Evolutionary conservation across 2,113 vertebrate species (phyloP).

Genomic region (Callorhinus ursinus): DNA sequence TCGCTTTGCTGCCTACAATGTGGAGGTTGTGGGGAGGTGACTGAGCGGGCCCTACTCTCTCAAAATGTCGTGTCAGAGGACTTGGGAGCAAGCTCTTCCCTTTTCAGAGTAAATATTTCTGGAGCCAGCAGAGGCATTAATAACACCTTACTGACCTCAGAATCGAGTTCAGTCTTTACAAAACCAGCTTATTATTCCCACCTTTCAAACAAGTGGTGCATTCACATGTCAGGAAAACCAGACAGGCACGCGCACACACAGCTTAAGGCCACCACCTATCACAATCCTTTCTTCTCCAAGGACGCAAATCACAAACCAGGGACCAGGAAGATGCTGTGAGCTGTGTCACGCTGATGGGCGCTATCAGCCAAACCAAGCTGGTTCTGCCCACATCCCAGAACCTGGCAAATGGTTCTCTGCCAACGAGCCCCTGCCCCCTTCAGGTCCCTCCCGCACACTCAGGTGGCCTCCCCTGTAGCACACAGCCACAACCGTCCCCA

Average conservation of each 20-base stretch:
- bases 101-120: not conserved
- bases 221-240: not conserved
- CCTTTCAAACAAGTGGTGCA: not conserved
- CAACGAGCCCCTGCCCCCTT: not conserved
- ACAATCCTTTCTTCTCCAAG: not conserved
- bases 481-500: not conserved
- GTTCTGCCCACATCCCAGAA: not conserved
- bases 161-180: constrained; percentile 27
- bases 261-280: not conserved
- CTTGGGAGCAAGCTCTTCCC: not conserved
- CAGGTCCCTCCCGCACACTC: not conserved
- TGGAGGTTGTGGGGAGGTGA: not conserved
- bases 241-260: not conserved
- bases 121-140: not conserved
- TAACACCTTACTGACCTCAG: not conserved
- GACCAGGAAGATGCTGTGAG: not conserved
- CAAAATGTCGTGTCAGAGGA: not conserved
- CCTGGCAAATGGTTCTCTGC: not conserved
- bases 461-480: not conserved
- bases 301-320: not conserved
- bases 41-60: not conserved
- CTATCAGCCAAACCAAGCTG: not conserved
- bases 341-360: not conserved
- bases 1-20: not conserved
- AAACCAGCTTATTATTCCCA: not conserved